Base-by-base conservation (phyloP, 2,797 vertebrate species). In the Luscinia luscinia region DNA sequence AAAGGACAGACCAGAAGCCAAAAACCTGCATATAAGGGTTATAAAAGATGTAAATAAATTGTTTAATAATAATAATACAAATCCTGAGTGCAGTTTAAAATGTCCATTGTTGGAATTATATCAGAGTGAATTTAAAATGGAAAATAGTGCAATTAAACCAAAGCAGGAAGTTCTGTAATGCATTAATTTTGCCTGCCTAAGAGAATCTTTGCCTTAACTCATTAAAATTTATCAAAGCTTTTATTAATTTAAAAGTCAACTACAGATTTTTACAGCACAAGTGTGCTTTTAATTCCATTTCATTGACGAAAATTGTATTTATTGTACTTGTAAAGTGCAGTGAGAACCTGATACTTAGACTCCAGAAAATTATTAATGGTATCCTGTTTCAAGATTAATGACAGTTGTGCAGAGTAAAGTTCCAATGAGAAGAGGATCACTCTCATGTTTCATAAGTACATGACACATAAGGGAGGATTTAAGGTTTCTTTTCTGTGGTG, bases 201-300 rank as follows among this genome's bases (percentile, higher is more conserved):
- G 32, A 38, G 11, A 61, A 62, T 8, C 9, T 86, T 79, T 86
- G 15, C 32, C 19, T 62, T 62, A 55, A 26, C 58, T 91, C 73
- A 84, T 91, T 93, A 95, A 91, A 91, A 80, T 73, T 81, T 84
- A 64, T 86, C 59, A 78, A 86, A 59, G 22, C 32, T 81, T 90
- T 90, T 85, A 74, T 84, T 72, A 72, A 73, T 92, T 92, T 87
- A 92, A 34, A 90, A 88, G 45, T 34, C 34, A 23, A 6, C 59
- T 84, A 46, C 36, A 89, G 63, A 67, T 58, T 90, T 89, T 94
- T 93, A 79, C 43, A 76, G 27, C 52, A 22, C 74, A 67, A 80
- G 2, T 64, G 26, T 75, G 43, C 15, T 49, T 32, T 88, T 80
- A 77, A 72, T 91, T 92, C 26, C 26, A 55, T 84, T 93, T 91